Percentiles rank a stretch among this genome's conserved stretches.
phyloP scores from a whole-genome alignment of 2,888 invertebrate genomes.

The Gisinianus flammeolus region DNA sequence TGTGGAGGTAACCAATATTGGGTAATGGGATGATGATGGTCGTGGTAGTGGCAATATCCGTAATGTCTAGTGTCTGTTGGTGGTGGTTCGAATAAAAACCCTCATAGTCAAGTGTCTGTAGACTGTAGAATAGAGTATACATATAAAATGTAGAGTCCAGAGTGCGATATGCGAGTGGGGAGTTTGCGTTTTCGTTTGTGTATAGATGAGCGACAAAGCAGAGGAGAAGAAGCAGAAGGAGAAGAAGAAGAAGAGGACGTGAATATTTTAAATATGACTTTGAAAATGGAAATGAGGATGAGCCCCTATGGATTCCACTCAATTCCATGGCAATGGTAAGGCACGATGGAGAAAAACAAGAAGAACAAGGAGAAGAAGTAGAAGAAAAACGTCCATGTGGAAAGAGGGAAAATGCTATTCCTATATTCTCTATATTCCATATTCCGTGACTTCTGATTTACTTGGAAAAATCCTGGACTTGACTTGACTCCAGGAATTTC shows the following conservation, averaged over 20 bases:
- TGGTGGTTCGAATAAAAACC: too few species aligned
- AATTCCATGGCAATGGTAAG: not conserved
- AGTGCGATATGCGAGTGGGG: not conserved
- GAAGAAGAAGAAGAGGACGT: not conserved
- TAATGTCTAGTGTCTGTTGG: too few species aligned
- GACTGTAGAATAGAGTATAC: too few species aligned
- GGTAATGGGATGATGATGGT: too few species aligned
- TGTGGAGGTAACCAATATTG: too few species aligned
- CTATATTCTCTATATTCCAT: not conserved
- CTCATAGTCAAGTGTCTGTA: too few species aligned
- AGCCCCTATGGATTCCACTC: conserved; percentile 29
- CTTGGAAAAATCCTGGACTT: conserved; percentile 45
- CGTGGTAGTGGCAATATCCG: too few species aligned
- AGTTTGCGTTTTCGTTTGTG: not conserved
- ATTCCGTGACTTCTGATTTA: conserved; percentile 50
- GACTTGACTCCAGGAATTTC: conserved; percentile 45
- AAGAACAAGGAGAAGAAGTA: not conserved
- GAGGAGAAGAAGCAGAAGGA: not conserved
- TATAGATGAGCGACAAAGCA: conserved; percentile 12
- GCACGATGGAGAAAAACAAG: not conserved
- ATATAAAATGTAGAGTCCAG: too few species aligned
- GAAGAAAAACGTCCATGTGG: not conserved
- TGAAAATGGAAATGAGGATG: conserved; percentile 24
- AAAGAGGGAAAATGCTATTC: too few species aligned
- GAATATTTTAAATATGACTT: conserved; percentile 31